Evolutionary conservation across 1,140 invertebrate genomes (phyloP), one percentile per base, ranked within the genome.

Genomic region (Neodiprion virginianus): DNA sequence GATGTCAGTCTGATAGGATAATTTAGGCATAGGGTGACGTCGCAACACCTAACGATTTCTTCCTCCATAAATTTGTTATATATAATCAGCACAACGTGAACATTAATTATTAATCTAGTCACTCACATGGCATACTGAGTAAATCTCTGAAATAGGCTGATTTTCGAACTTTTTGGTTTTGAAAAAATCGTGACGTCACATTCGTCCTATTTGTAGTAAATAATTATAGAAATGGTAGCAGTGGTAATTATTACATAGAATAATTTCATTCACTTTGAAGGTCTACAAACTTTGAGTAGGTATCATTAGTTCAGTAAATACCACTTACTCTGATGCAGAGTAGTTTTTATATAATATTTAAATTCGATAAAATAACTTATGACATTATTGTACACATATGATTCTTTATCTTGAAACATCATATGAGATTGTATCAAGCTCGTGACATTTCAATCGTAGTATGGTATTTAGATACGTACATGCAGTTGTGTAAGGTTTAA

Each of bases 311-410:
- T 65, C 74, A 76, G 83, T 81, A 83, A 83, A 84, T 83, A 84
- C 73, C n/a, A 79, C 69, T 72, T 76, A 84, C 83, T 85, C 83
- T 85, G 83, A 85, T 85, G 80, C 83, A 85, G 83, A 83, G 82
- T 73, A 82, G 21, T 69, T 69, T 28, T 69, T 28, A 8, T 28
- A 69, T 69, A 23, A 69, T 23, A 14, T 14, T 69, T 14, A 69
- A 7, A 23, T 69, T 11, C 11, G 11, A 69, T 21, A 17, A 69
- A 17, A 69, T 21, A 69, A 69, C 67, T 21, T 14, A 65, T 23
- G 21, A 69, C 12, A 14, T 14, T 65, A 21, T 40, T 14, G 61
- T 65, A 65, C 40, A 23, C 53, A 7, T 8, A 40, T 40, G 28
- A 40, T 40, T 40, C 28, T 40, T 5, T 40, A 40, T 40, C 28